Base-by-base conservation (phyloP, 2,888 invertebrate species). In the Chloromyia formosa region DNA sequence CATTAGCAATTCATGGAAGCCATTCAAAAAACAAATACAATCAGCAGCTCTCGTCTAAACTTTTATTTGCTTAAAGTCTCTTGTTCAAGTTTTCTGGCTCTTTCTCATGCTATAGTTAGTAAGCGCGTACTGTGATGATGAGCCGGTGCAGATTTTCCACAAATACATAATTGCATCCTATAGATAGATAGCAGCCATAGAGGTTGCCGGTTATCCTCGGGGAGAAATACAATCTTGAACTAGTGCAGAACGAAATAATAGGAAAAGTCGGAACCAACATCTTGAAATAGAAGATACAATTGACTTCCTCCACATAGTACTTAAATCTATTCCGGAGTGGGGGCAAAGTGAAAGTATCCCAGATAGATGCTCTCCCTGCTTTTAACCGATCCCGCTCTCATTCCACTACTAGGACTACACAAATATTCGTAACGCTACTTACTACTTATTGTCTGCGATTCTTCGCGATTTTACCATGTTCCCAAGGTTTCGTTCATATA, bases 31-130 rank as follows among this genome's bases (percentile, higher is more conserved):
- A 74, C 74, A 74, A 76, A 74, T 76, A 74, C 76, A 76, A 76
- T 76, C 76, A 76, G 66, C n/a, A 40, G 71, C 72, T 74, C 27
- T 35, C 7, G 27, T 35, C 71, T 74, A 74, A 76, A 75, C 75
- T 76, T 76, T 75, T 75, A 76, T 76, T 76, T 76, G 64, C 69
- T 76, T 71, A 76, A 76, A 76, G 74, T 66, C 76, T 66, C 76
- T 76, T 58, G 22, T 49, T 53, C 53, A 35, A 35, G 27, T 35
- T 35, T 35, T 35, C 27, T 35, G 7, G 3, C 27, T 35, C 27
- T 2, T 7, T 35, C 27, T 35, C 27, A 35, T 7, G 3, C 27
- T 35, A 35, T 7, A 35, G 27, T 10, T 49, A n/a, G 49, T n/a
- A n/a, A n/a, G 16, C 12, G 49, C 49, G 12, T 49, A 49, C 49